These are phyloP conservation scores for Cybosia mesomella DNA, from an alignment of 2,888 invertebrate species.

Conservation along the genomic window DNA sequence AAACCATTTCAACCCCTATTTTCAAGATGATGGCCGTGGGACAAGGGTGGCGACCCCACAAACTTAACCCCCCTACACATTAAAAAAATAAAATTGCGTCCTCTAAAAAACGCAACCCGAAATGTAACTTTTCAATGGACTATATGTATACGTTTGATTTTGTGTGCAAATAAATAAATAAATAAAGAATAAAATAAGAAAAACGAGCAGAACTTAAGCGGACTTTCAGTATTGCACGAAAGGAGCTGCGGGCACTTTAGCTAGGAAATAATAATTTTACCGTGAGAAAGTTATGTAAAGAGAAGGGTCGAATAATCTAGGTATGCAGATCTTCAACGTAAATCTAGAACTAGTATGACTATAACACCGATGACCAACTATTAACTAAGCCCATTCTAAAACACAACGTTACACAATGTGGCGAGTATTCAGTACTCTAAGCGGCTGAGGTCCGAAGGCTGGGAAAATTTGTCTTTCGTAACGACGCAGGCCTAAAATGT, in stretches of 20 bases:
- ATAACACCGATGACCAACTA: slow-evolving; percentile 18
- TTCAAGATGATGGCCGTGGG: no score
- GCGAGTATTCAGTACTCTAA: slow-evolving; percentile 13
- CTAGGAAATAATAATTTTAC: neutral
- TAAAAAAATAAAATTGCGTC: no score
- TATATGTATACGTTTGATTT: no score
- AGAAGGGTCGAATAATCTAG: slow-evolving; percentile 11
- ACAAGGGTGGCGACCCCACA: no score
- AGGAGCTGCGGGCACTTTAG: neutral
- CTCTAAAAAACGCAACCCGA: no score
- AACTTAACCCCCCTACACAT: no score
- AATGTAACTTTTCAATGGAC: no score
- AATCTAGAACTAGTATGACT: slow-evolving; percentile 10
- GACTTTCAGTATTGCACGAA: no score
- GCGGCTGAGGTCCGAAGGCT: slow-evolving; percentile 63
- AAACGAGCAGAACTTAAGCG: no score
- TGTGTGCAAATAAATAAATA: no score
- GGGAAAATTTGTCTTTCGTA: slow-evolving; percentile 67
- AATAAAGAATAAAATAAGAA: no score
- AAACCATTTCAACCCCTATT: no score
- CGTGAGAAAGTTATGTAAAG: slow-evolving; percentile 9
- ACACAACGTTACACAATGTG: slow-evolving; percentile 30
- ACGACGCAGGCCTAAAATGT: slow-evolving; percentile 42
- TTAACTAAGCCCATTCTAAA: slow-evolving; percentile 14
- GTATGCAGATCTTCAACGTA: slow-evolving; percentile 9